phyloP scores from a whole-genome alignment of 2,797 vertebrate species.

The Paedocypris micromegethes region DNA sequence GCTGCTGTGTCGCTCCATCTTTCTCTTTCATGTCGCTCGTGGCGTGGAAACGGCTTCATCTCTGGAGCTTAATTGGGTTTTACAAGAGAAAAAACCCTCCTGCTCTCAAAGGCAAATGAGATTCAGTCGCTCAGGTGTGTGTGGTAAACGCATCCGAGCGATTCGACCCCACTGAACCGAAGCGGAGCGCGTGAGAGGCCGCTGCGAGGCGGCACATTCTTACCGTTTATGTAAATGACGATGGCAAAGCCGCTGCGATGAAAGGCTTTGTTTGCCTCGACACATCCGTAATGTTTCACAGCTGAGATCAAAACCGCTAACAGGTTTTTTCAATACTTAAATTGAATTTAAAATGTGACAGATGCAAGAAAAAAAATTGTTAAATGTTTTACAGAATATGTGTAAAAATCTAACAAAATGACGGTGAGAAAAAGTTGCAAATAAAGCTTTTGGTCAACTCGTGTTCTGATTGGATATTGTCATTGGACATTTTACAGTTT shows the following conservation, averaged over 20 bases:
- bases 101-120: constrained; percentile 19
- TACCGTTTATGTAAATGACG: constrained; percentile 49
- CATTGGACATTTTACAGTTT: no score
- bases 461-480: no score
- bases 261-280: constrained; percentile 40
- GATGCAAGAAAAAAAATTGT: no score
- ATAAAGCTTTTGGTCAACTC: no score
- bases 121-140: constrained; percentile 27
- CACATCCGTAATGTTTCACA: constrained; percentile 42
- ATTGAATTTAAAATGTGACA: no score
- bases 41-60: neutral
- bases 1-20: no score
- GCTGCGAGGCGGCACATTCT: constrained; percentile 48
- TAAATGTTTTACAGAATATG: no score
- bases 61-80: constrained; percentile 35
- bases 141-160: constrained; percentile 34
- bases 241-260: constrained; percentile 47
- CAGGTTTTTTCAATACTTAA: neutral
- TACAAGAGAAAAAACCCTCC: constrained; percentile 18
- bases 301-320: constrained; percentile 38
- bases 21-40: neutral
- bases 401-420: no score
- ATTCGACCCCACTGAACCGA: constrained; percentile 28
- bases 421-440: no score
- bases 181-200: constrained; percentile 34